A percentile compares a stretch with the other conserved stretches of the same genome.
Conservation (phyloP, 2,888 invertebrate species). For the Lasioglossum villosulum region DNA sequence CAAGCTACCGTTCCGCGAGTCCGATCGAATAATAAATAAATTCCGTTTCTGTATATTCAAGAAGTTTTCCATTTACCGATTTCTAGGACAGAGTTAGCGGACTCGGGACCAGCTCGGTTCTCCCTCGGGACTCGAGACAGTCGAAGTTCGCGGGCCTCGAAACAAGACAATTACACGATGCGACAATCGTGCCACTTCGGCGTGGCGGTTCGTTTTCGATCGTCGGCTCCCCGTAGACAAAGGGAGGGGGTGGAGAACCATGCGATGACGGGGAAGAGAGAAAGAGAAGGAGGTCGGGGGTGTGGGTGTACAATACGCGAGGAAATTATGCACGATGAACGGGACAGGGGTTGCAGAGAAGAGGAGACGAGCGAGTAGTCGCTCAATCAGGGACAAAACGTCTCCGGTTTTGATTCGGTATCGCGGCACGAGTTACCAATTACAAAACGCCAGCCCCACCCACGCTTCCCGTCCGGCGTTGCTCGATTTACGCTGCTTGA, state of each 20-base stretch:
- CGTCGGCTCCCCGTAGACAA: conserved; percentile 30
- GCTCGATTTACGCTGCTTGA: conserved; percentile 22
- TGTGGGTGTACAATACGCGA: conserved; percentile 51
- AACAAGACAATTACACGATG: conserved; percentile 11
- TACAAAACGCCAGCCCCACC: conserved; percentile 18
- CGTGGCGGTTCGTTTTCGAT: conserved; percentile 33
- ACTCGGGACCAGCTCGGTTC: not conserved
- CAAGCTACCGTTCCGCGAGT: not conserved
- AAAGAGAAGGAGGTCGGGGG: not conserved
- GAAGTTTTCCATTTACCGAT: not conserved
- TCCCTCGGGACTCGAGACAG: not conserved
- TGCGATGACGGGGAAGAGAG: not conserved
- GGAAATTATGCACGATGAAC: conserved; percentile 62
- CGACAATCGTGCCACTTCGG: conserved; percentile 29
- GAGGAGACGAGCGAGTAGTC: not conserved
- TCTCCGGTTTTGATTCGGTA: conserved; percentile 49
- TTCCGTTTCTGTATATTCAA: not conserved
- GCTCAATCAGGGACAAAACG: conserved; percentile 53
- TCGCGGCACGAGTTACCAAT: conserved; percentile 39
- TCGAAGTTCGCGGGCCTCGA: not conserved
- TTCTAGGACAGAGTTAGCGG: not conserved
- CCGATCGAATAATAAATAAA: not conserved
- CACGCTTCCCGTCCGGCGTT: not conserved
- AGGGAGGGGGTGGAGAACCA: conserved; percentile 48
- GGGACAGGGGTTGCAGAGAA: conserved; percentile 18